phyloP scores from a whole-genome alignment of 2,888 invertebrate genomes.

The Drosophila sordidula region DNA sequence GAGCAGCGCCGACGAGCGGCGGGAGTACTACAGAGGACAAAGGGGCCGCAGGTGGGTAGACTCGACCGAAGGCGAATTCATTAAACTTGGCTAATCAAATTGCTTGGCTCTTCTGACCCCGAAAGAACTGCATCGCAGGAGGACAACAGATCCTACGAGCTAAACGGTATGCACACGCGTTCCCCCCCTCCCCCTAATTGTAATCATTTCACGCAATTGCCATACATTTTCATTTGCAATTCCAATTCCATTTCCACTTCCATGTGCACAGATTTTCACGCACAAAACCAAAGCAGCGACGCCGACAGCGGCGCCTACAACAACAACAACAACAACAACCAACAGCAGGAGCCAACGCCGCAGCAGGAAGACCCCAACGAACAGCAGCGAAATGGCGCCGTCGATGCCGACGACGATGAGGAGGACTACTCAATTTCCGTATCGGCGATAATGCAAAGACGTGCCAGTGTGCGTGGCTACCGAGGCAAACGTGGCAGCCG shows the following conservation, averaged over 20 bases:
- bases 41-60: conserved; percentile 68
- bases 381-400: conserved; percentile 49
- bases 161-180: conserved; percentile 60
- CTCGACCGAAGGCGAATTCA: neutral
- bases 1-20: conserved; percentile 73
- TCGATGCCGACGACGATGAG: conserved; percentile 87
- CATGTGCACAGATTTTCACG: conserved; percentile 52
- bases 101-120: neutral
- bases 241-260: neutral
- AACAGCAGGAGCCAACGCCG: conserved; percentile 33
- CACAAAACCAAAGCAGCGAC: conserved; percentile 61
- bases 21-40: conserved; percentile 68
- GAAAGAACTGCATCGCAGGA: conserved; percentile 70
- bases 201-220: conserved; percentile 23
- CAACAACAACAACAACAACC: neutral
- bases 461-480: conserved; percentile 90
- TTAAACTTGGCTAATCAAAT: conserved; percentile 5
- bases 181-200: neutral
- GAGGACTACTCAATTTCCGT: conserved; percentile 95
- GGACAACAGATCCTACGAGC: conserved; percentile 63
- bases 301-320: conserved; percentile 52
- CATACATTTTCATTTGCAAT: neutral
- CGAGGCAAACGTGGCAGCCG: conserved; percentile 86
- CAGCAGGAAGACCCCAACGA: conserved; percentile 30
- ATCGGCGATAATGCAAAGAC: conserved; percentile 92